Evolutionary conservation across 2,797 vertebrate genomes (phyloP).

Genomic region (Eulemur coronatus): DNA sequence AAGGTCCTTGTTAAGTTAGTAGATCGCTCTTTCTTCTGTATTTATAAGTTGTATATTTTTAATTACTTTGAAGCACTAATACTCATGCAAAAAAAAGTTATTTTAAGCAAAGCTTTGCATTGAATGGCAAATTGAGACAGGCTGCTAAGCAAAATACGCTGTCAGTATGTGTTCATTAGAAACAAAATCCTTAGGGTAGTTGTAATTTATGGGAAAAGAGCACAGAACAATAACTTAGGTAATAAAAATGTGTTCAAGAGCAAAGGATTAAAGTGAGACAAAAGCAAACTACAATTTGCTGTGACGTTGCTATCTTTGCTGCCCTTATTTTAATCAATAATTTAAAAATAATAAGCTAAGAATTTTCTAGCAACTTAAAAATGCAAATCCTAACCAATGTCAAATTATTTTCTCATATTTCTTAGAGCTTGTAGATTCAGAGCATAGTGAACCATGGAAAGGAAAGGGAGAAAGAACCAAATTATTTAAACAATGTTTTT

Average conservation of each 20-base stretch:
- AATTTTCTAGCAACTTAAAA: background rate
- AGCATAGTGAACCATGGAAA: background rate
- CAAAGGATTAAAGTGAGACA: background rate
- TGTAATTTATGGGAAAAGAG: background rate
- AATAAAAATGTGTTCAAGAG: background rate
- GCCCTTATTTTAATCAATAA: background rate
- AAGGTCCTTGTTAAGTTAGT: background rate
- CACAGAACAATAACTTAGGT: background rate
- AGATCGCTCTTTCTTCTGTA: background rate
- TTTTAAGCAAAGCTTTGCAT: slow-evolving; percentile 21
- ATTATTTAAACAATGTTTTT: background rate
- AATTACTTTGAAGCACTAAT: background rate
- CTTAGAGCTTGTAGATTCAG: background rate
- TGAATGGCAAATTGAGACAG: background rate
- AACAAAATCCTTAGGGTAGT: background rate
- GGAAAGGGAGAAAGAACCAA: background rate
- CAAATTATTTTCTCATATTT: background rate
- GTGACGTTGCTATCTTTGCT: background rate
- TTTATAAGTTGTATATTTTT: slow-evolving; percentile 9
- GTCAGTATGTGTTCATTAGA: background rate
- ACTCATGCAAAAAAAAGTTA: background rate
- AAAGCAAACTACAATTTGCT: background rate
- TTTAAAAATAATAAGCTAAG: background rate
- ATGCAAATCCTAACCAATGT: background rate
- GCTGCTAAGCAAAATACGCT: background rate